Base-by-base conservation (phyloP, 2,797 vertebrate genomes). In the Rhinella marina region DNA sequence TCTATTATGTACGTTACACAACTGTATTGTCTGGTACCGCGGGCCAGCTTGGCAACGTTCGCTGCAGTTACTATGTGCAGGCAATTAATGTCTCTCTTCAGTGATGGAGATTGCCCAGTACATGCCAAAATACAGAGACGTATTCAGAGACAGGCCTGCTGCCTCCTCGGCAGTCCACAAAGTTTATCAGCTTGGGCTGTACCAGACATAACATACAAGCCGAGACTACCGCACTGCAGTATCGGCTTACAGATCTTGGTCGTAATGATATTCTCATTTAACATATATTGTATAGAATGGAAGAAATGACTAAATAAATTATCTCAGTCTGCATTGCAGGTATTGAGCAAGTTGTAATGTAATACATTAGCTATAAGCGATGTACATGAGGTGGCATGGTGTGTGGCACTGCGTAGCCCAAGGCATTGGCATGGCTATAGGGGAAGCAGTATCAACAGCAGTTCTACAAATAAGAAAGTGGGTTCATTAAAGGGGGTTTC, bases 81-180 rank as follows among this genome's bases (percentile, higher is more conserved):
- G 59, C 84, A 54, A 85, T 85, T 85, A 85, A 66, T n/a, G 73
- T 85, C 84, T 85, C 54, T 85, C 84, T 64, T 27, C 73, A 54
- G 25, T 76, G 64, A 48, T 72, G 61, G 54, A 25, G 54, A 75
- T 21, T 48, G 57, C 83, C 32, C 72, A 62, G 72, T 75, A 76
- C 50, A 75, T 25, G 57, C 48, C 83, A 77, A 59, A 85, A 85
- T 77, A 85, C 57, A 76, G 57, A 76, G 32, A 54, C 2, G 61
- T 78, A 52, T 54, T 17, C 57, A 66, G 16, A 41, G 82, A 32
- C 21, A 13, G 57, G 52, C 41, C 7, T 48, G 27, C 23, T 19
- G 56, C 27, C 56, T 70, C 54, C 9, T 19, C 32, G 6, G 73
- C 56, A 29, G 41, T 64, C 48, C 14, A 75, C 14, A 75, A 61